Conservation (phyloP, 2,888 invertebrate genomes). For the Agrotis segetum region DNA sequence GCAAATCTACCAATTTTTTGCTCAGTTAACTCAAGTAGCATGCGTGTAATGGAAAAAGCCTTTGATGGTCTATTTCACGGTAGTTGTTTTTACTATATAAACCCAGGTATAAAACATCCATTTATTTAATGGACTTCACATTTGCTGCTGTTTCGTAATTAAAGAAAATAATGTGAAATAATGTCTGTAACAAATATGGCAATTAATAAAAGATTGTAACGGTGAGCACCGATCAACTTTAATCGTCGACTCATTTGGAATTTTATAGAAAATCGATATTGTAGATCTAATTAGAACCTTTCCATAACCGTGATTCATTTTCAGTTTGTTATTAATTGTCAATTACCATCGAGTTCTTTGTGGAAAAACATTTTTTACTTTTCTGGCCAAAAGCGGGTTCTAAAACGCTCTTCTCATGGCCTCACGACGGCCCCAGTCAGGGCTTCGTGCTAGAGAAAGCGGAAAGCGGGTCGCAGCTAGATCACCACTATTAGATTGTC, state of each 20-base stretch:
- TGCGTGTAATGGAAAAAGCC: conserved; percentile 16
- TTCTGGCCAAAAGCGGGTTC: conserved; percentile 6
- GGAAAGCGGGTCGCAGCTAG: conserved; percentile 87
- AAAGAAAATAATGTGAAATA: too few species aligned
- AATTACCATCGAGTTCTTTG: fast-evolving
- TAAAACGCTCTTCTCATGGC: conserved; percentile 69
- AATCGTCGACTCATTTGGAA: not conserved
- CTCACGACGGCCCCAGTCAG: conserved; percentile 73
- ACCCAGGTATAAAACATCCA: not conserved
- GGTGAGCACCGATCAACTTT: not conserved
- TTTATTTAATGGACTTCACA: not conserved
- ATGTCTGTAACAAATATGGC: not conserved
- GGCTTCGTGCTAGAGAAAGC: conserved; percentile 89
- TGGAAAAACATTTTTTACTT: not conserved
- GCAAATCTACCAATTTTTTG: conserved; percentile 12
- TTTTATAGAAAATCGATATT: not conserved
- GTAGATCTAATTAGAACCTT: too few species aligned
- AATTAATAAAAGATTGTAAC: not conserved
- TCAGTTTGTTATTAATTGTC: not conserved
- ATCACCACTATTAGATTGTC: conserved; percentile 89
- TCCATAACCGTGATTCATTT: not conserved
- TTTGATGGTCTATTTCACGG: conserved; percentile 29
- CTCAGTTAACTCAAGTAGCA: conserved; percentile 31
- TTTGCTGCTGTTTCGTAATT: too few species aligned
- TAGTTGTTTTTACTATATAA: conserved; percentile 6